A percentile compares a stretch with the other conserved stretches of the same genome.
Evolutionary conservation across 2,797 vertebrate species (phyloP).

Genomic region (Lerista edwardsae): DNA sequence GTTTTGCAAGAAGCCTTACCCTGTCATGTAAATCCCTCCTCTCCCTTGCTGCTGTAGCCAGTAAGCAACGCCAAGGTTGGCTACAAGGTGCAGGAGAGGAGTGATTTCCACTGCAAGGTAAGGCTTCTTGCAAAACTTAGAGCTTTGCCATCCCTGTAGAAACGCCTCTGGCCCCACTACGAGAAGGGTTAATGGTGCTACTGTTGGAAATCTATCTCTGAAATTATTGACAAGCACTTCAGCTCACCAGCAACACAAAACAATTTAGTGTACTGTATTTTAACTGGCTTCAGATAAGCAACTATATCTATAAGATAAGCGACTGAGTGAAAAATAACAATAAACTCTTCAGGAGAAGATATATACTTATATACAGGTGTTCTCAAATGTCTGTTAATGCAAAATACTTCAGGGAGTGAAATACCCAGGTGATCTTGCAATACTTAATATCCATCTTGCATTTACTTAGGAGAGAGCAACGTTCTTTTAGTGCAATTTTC

Average conservation of each 20-base stretch:
- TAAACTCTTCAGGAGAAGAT: conserved; percentile 7
- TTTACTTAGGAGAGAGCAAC: conserved; percentile 10
- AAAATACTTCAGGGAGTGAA: conserved; percentile 17
- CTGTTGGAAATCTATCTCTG: conserved; percentile 26
- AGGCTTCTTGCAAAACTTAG: no score
- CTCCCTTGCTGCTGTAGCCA: no score
- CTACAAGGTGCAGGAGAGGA: no score
- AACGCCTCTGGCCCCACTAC: no score
- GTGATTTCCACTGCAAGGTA: no score
- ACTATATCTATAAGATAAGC: no score
- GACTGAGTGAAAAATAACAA: conserved; percentile 19
- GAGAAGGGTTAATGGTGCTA: conserved; percentile 6
- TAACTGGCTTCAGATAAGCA: conserved; percentile 26
- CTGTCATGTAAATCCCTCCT: no score
- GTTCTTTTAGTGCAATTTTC: neutral
- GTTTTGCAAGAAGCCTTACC: no score
- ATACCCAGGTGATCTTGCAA: conserved; percentile 1
- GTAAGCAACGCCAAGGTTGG: no score
- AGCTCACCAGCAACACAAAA: conserved; percentile 26
- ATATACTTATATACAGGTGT: conserved; percentile 23
- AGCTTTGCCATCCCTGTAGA: no score
- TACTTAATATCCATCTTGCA: neutral
- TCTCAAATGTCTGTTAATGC: conserved; percentile 18
- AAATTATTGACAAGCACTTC: conserved; percentile 32
- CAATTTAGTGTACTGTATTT: conserved; percentile 23